phyloP scores from a whole-genome alignment of 2,113 vertebrate genomes.

The Eretmodus cyanostictus region DNA sequence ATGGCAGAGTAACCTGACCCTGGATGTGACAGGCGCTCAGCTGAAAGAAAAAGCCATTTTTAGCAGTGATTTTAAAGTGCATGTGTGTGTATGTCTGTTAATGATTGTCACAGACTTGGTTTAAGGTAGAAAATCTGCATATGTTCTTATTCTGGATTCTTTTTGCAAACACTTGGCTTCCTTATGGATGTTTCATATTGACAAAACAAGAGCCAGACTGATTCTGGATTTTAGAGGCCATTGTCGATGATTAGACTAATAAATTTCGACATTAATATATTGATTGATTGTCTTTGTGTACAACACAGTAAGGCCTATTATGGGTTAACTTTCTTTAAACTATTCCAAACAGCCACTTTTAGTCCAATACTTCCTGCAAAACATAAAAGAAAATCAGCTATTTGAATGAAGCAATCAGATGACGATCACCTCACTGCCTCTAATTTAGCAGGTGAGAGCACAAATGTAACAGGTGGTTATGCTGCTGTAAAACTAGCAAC shows the following conservation, averaged over 20 bases:
- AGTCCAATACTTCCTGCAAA: background rate
- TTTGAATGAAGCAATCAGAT: background rate
- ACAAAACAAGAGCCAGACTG: background rate
- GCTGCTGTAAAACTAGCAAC: background rate
- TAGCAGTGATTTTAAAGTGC: conserved; percentile 1
- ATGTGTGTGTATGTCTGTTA: background rate
- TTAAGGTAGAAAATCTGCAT: background rate
- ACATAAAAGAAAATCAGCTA: background rate
- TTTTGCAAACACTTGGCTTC: background rate
- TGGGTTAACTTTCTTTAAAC: background rate
- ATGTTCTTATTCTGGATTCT: background rate
- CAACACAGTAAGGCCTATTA: background rate
- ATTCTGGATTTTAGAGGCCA: background rate
- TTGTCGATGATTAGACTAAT: background rate
- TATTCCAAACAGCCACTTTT: background rate
- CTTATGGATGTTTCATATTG: background rate
- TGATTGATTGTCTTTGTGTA: background rate
- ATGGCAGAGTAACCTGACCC: conserved; percentile 33
- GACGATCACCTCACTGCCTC: background rate
- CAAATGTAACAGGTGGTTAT: background rate
- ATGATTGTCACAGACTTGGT: background rate
- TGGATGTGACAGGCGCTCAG: background rate
- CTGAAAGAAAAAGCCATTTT: conserved; percentile 14
- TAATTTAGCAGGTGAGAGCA: background rate
- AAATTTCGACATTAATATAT: background rate